Percentiles rank a stretch among this genome's conserved stretches.
These are phyloP conservation scores for Gnathonemus echidnorhynchus DNA, from an alignment of 2,113 vertebrate species.

Conservation along the genomic window DNA sequence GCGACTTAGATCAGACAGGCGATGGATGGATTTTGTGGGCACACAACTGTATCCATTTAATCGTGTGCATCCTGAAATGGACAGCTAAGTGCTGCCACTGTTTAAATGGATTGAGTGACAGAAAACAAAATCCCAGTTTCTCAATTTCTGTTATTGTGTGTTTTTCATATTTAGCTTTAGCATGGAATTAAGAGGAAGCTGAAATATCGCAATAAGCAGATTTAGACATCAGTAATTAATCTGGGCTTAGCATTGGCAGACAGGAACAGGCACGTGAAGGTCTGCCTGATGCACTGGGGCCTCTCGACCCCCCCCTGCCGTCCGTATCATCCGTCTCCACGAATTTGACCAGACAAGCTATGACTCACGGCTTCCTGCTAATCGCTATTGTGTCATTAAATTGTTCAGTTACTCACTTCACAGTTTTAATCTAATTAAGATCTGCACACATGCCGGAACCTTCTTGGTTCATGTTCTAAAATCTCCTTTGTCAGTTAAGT, in stretches of 20 bases:
- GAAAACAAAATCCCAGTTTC: neutral
- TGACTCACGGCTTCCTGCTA: neutral
- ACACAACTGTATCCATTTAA: neutral
- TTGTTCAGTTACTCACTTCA: neutral
- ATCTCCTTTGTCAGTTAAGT: neutral
- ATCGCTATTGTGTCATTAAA: conserved; percentile 1
- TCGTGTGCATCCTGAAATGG: neutral
- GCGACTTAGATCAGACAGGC: neutral
- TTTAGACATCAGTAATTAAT: neutral
- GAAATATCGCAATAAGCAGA: neutral
- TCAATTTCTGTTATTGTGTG: neutral
- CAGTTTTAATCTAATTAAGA: neutral
- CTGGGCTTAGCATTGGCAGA: neutral
- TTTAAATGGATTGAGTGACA: neutral
- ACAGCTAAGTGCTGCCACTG: neutral
- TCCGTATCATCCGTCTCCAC: neutral
- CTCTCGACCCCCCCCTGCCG: neutral
- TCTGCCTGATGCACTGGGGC: neutral
- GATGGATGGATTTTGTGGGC: neutral
- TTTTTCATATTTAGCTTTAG: neutral
- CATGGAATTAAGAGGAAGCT: neutral
- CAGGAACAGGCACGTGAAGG: neutral
- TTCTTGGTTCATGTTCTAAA: neutral
- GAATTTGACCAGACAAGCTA: neutral
- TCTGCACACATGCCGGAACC: neutral